Conservation (phyloP, 2,797 vertebrate species). For the Falco berigora region DNA sequence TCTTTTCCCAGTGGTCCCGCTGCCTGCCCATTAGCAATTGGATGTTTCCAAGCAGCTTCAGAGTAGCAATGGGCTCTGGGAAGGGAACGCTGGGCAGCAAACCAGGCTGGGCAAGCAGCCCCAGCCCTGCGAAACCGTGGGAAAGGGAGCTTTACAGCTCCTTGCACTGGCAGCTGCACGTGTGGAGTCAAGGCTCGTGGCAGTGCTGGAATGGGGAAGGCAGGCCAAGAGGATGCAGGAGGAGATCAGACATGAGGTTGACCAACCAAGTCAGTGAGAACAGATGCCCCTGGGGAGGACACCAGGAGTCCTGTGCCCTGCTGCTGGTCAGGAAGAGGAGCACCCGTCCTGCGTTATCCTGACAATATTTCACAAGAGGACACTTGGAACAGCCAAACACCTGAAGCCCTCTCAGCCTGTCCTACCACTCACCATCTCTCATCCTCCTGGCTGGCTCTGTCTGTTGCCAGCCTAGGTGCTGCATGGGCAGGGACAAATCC, state of each 20-base stretch:
- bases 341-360: neutral
- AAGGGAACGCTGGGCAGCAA: neutral
- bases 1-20: accelerated
- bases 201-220: neutral
- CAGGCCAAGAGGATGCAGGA: neutral
- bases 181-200: accelerated
- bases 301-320: neutral
- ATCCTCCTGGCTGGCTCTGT: neutral
- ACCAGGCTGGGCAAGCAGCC: neutral
- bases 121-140: accelerated
- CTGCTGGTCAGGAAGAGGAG: neutral
- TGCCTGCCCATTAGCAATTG: neutral
- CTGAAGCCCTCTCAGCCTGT: neutral
- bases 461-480: neutral
- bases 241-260: neutral
- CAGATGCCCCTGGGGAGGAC: neutral
- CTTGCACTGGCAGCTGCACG: accelerated
- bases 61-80: neutral
- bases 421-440: neutral
- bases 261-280: neutral
- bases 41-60: neutral
- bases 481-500: neutral
- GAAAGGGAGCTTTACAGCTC: neutral
- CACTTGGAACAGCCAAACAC: neutral
- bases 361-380: neutral